Evolutionary conservation across 2,797 vertebrate species (phyloP).

Genomic region (Buphagus erythrorhynchus): DNA sequence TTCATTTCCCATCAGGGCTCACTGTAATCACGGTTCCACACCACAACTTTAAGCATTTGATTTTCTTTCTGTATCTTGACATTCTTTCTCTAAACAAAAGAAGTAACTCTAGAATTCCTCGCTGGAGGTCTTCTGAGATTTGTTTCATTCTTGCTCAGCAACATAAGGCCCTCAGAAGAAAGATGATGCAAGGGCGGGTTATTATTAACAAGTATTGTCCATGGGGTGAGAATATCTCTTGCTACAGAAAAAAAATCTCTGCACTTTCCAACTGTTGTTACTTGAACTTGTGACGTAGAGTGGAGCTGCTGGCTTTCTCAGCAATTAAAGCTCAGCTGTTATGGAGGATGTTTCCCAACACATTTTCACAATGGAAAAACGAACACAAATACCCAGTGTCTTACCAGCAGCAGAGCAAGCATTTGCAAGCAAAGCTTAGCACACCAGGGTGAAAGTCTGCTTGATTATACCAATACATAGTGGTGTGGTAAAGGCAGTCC

Average conservation of each 20-base stretch:
- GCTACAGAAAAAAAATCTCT: background rate
- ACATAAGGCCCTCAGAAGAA: background rate
- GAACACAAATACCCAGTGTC: background rate
- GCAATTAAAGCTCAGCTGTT: background rate
- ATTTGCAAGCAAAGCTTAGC: background rate
- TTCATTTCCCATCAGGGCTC: background rate
- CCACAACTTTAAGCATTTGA: background rate
- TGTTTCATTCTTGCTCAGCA: background rate
- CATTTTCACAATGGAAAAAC: background rate
- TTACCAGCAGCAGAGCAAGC: background rate
- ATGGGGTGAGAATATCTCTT: background rate
- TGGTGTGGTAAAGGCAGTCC: background rate
- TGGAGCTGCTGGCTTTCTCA: background rate
- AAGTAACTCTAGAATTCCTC: background rate
- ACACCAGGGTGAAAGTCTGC: background rate
- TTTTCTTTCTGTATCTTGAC: background rate
- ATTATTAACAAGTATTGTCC: background rate
- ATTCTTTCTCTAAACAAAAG: background rate
- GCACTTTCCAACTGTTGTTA: background rate
- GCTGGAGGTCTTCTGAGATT: background rate
- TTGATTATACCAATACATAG: background rate
- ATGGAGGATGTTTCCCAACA: background rate
- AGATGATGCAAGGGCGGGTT: background rate
- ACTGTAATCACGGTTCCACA: background rate
- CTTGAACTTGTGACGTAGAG: background rate